Evolutionary conservation across 2,797 vertebrate species (phyloP).

Genomic region (Bradypodion ventrale): DNA sequence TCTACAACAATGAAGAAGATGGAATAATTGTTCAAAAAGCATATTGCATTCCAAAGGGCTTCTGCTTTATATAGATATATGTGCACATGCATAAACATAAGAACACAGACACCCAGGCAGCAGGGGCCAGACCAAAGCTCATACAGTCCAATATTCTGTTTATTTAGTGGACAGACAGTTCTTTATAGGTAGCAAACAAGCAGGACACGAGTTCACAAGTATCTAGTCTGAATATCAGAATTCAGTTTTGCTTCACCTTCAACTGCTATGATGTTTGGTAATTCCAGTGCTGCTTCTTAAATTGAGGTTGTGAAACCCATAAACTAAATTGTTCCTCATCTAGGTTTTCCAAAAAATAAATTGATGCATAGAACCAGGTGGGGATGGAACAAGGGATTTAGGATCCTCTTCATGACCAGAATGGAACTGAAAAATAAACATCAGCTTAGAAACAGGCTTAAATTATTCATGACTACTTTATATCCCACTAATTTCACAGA

Average conservation of each 20-base stretch:
- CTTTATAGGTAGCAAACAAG: not conserved
- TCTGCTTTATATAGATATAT: not conserved
- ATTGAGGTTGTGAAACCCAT: not conserved
- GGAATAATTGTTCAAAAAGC: not conserved
- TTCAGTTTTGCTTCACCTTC: not conserved
- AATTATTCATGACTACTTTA: not conserved
- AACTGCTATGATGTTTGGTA: not conserved
- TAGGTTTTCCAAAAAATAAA: not conserved
- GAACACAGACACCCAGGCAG: no score
- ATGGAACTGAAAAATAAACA: constrained; percentile 8
- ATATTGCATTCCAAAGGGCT: not conserved
- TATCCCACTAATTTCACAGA: not conserved
- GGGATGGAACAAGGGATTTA: not conserved
- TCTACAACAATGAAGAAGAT: not conserved
- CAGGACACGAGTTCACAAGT: not conserved
- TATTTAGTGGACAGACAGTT: not conserved
- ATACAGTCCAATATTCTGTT: not conserved
- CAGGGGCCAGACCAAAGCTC: not conserved
- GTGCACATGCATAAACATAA: no score
- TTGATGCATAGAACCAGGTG: not conserved
- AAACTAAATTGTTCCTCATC: not conserved
- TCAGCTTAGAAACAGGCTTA: not conserved
- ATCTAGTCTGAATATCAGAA: not conserved
- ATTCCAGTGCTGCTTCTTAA: not conserved
- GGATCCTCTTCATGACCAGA: no score